These are phyloP conservation scores for Drosophila takahashii DNA, from an alignment of 1,140 invertebrate species.

Conservation along the genomic window DNA sequence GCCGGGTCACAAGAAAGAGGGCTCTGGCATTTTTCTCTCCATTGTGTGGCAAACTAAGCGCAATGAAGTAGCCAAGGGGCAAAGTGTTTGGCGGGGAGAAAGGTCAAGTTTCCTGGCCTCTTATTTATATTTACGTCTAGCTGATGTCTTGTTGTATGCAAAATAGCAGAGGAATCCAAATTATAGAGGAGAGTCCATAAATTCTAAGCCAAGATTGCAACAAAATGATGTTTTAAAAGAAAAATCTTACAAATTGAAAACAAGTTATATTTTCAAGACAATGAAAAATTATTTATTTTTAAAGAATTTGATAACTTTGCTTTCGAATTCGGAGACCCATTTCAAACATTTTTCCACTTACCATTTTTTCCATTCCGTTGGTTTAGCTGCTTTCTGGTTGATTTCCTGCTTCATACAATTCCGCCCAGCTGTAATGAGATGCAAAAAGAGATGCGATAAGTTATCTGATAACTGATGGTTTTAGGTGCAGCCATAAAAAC, in stretches of 20 bases:
- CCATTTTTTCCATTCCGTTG: constrained; percentile 80
- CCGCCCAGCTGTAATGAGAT: constrained; percentile 63
- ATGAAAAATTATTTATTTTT: neutral
- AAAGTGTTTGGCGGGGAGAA: constrained; percentile 34
- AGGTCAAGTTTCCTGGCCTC: constrained; percentile 61
- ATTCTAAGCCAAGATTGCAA: neutral
- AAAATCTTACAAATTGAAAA: neutral
- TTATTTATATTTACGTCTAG: constrained; percentile 45
- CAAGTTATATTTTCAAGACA: no score
- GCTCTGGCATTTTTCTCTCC: constrained; percentile 52
- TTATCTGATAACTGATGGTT: constrained; percentile 52
- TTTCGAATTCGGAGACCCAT: neutral
- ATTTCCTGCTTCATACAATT: constrained; percentile 21
- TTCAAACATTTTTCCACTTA: constrained; percentile 32
- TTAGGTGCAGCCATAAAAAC: constrained; percentile 41
- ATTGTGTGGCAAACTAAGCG: constrained; percentile 70
- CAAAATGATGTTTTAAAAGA: neutral
- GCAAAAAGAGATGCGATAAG: constrained; percentile 53
- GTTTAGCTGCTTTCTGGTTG: constrained; percentile 38
- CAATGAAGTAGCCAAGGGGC: constrained; percentile 67
- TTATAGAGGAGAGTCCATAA: neutral
- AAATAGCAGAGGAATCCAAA: neutral
- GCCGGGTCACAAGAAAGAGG: constrained; percentile 46
- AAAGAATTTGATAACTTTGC: neutral
- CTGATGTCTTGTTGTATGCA: constrained; percentile 18